Percentiles rank a stretch among this genome's conserved stretches.
phyloP scores from a whole-genome alignment of 2,888 invertebrate genomes.

The Caenorhabditis auriculariae region DNA sequence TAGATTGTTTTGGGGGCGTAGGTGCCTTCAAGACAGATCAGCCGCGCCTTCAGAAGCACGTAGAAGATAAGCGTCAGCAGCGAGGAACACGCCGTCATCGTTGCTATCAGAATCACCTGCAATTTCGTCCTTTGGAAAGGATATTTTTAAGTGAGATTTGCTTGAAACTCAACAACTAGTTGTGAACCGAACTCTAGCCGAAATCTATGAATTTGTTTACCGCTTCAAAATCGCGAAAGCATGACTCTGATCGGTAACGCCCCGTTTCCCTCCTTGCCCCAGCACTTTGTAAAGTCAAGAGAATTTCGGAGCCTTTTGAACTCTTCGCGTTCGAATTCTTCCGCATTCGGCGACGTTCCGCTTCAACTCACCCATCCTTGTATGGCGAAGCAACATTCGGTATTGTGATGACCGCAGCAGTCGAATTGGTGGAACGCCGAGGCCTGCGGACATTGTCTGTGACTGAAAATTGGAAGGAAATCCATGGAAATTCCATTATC shows the following conservation, averaged over 20 bases:
- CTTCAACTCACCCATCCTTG: conserved; percentile 52
- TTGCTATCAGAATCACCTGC: conserved; percentile 34
- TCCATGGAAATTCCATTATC: not conserved
- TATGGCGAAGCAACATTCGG: conserved; percentile 59
- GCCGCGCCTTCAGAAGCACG: conserved; percentile 25
- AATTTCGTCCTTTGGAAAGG: not conserved
- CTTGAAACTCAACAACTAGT: not conserved
- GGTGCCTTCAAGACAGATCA: conserved; percentile 20
- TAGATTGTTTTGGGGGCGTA: conserved; percentile 6
- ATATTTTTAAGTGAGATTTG: not conserved
- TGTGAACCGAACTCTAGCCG: not conserved
- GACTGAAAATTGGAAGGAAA: conserved; percentile 30
- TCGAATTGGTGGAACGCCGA: conserved; percentile 57
- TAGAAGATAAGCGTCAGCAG: conserved; percentile 26
- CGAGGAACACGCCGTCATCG: conserved; percentile 25
- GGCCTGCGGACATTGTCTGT: conserved; percentile 57
- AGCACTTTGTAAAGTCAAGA: too few species aligned
- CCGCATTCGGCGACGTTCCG: too few species aligned
- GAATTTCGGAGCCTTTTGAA: too few species aligned
- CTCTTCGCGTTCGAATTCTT: too few species aligned
- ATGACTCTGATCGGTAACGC: too few species aligned
- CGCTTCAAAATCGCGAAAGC: too few species aligned
- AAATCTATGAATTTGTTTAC: not conserved
- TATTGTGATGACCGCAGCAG: conserved; percentile 52
- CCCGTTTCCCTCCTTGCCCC: too few species aligned